Percentiles rank a stretch among this genome's conserved stretches.
These are phyloP conservation scores for Tinea pellionella DNA, from an alignment of 2,888 invertebrate species.

Conservation along the genomic window DNA sequence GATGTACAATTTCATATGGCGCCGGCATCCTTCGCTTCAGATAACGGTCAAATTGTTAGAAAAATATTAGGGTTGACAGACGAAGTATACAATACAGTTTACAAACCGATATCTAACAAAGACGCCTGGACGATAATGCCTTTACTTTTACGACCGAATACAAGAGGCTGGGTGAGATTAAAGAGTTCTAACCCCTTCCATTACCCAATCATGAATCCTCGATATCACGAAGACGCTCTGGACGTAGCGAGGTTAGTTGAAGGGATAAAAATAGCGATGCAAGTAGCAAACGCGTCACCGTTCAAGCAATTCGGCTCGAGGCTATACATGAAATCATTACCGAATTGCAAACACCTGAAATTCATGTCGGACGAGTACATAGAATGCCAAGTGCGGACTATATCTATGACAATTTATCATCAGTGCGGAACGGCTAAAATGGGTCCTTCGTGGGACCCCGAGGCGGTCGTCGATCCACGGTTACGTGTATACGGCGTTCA, in stretches of 20 bases:
- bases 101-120: conserved; percentile 81
- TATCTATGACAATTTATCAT: conserved; percentile 92
- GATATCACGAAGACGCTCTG: conserved; percentile 86
- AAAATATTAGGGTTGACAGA: conserved; percentile 86
- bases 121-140: conserved; percentile 90
- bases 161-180: conserved; percentile 81
- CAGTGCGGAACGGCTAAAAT: conserved; percentile 90
- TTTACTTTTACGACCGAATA: conserved; percentile 81
- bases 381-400: conserved; percentile 87
- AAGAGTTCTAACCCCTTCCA: conserved; percentile 86
- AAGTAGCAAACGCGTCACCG: conserved; percentile 79
- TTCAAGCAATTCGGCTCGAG: conserved; percentile 85
- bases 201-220: conserved; percentile 90
- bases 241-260: conserved; percentile 87
- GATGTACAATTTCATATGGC: conserved; percentile 95
- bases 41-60: conserved; percentile 78
- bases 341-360: conserved; percentile 78
- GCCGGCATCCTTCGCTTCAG: conserved; percentile 87
- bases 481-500: conserved; percentile 81
- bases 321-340: conserved; percentile 79
- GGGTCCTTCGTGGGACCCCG: conserved; percentile 82
- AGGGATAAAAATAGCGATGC: conserved; percentile 80
- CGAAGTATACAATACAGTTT: conserved; percentile 82
- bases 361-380: conserved; percentile 86
- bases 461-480: conserved; percentile 85